A percentile compares a stretch with the other conserved stretches of the same genome.
Evolutionary conservation across 2,113 vertebrate genomes (phyloP).

Genomic region (Campylomormyrus tamandua): DNA sequence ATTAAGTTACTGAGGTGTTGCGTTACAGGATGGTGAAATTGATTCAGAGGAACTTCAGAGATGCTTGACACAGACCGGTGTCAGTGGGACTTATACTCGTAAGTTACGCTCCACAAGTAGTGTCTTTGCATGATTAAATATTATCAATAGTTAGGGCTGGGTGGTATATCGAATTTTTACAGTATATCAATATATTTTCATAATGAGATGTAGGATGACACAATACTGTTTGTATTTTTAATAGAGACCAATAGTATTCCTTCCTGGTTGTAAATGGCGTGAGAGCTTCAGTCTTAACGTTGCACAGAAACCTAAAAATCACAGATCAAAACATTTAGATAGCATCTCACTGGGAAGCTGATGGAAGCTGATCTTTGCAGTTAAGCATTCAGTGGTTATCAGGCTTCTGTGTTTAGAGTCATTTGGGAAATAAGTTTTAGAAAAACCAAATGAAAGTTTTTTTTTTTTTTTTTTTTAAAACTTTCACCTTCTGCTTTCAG

Average conservation of each 20-base stretch:
- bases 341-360: neutral
- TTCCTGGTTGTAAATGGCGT: neutral
- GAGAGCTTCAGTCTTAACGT: neutral
- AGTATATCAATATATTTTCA: neutral
- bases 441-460: neutral
- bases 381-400: neutral
- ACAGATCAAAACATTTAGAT: neutral
- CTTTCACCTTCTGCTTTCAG: neutral
- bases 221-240: neutral
- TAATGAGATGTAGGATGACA: neutral
- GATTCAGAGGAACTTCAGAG: constrained; percentile 79
- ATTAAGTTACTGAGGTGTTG: neutral
- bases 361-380: neutral
- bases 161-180: neutral
- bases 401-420: neutral
- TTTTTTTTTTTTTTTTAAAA: neutral
- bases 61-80: constrained; percentile 75
- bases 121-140: neutral
- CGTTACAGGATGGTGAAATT: constrained; percentile 69
- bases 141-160: neutral
- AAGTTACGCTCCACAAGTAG: constrained; percentile 44
- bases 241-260: neutral
- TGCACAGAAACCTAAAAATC: neutral
- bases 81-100: constrained; percentile 72
- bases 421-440: neutral